phyloP scores from a whole-genome alignment of 1,140 invertebrate genomes.

The Cydia pomonella region DNA sequence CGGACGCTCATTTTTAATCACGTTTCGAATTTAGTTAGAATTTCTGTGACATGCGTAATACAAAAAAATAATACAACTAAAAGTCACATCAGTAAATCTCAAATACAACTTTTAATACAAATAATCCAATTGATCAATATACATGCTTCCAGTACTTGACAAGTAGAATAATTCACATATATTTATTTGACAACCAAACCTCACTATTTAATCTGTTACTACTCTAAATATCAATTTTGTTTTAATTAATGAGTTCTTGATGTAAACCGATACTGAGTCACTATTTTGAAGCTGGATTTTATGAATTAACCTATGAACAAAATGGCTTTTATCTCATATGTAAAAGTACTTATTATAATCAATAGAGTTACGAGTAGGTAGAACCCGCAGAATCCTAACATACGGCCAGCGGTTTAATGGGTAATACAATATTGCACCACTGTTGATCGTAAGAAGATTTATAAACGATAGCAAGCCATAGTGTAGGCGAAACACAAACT shows the following conservation, averaged over 20 bases:
- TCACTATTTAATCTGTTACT: too few relatives aligned
- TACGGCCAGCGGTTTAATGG: neutral
- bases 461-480: conserved; percentile 53
- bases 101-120: neutral
- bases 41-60: conserved; percentile 11
- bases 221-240: too few relatives aligned
- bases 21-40: conserved; percentile 47
- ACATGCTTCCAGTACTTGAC: too few relatives aligned
- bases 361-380: conserved; percentile 11
- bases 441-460: conserved; percentile 55
- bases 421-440: conserved; percentile 29
- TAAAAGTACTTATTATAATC: neutral
- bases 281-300: too few relatives aligned
- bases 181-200: too few relatives aligned
- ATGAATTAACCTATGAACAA: too few relatives aligned
- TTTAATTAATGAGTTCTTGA: too few relatives aligned
- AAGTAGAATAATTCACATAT: neutral
- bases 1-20: conserved; percentile 58
- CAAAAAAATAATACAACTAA: neutral
- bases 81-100: neutral
- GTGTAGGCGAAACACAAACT: conserved; percentile 45
- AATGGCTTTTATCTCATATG: too few relatives aligned
- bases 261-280: too few relatives aligned
- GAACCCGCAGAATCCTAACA: neutral
- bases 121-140: conserved; percentile 33